These are phyloP conservation scores for Gibbula magus DNA, from an alignment of 2,888 invertebrate species.

Conservation along the genomic window DNA sequence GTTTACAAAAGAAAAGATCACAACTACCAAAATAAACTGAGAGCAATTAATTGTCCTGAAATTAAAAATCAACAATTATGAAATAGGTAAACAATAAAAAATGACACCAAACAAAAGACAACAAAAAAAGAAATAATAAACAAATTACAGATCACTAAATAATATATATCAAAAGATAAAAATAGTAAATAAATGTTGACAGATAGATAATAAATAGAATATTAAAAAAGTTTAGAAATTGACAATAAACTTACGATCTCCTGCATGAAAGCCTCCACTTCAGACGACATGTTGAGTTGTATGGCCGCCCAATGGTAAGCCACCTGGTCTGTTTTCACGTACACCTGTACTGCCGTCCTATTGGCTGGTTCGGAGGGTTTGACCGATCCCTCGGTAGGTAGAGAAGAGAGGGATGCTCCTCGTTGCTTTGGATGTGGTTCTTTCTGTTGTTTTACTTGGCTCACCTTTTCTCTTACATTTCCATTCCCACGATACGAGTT, in stretches of 20 bases:
- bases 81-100: too few relatives aligned
- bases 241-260: slow-evolving; percentile 61
- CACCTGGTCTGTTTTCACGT: background rate
- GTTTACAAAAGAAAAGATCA: too few relatives aligned
- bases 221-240: background rate
- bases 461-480: background rate
- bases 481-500: slow-evolving; percentile 15
- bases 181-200: background rate
- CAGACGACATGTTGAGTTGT: slow-evolving; percentile 59
- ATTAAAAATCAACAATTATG: too few relatives aligned
- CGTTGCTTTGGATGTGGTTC: background rate
- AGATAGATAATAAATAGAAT: background rate
- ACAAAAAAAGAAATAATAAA: background rate
- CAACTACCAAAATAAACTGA: too few relatives aligned
- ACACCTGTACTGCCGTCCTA: background rate
- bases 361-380: background rate
- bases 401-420: background rate
- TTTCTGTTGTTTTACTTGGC: background rate
- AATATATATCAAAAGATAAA: background rate
- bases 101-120: too few relatives aligned
- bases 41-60: too few relatives aligned
- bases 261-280: slow-evolving; percentile 63
- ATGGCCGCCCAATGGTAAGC: slow-evolving; percentile 69
- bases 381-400: background rate
- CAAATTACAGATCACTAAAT: background rate